These are phyloP conservation scores for Zosterops hypoxanthus DNA, from an alignment of 2,113 vertebrate genomes.

Conservation along the genomic window DNA sequence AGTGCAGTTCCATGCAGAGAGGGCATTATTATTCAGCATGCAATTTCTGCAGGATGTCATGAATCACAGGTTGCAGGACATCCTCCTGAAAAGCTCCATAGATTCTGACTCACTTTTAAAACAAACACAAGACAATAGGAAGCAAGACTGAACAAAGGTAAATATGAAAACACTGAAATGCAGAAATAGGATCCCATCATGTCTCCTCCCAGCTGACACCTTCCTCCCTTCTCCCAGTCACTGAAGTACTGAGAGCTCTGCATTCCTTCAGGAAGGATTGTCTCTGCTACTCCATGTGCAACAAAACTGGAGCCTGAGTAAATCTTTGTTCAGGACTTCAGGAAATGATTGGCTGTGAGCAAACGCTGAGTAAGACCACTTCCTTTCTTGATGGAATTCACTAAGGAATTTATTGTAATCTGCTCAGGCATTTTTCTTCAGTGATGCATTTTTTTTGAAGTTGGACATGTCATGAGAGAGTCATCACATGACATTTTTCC, in stretches of 20 bases:
- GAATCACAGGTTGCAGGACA: slow-evolving; percentile 31
- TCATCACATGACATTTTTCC: not conserved
- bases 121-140: slow-evolving; percentile 22
- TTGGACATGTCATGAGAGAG: not conserved
- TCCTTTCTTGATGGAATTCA: not conserved
- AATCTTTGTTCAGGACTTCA: not conserved
- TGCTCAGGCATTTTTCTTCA: not conserved
- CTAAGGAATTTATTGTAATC: not conserved
- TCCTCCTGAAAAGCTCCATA: slow-evolving; percentile 17
- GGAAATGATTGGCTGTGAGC: not conserved
- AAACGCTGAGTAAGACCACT: not conserved
- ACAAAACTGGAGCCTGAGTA: not conserved
- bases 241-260: not conserved
- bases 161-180: not conserved
- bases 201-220: not conserved
- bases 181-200: not conserved
- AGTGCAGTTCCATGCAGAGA: not conserved
- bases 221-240: not conserved
- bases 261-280: not conserved
- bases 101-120: slow-evolving; percentile 54
- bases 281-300: not conserved
- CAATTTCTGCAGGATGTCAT: slow-evolving; percentile 41
- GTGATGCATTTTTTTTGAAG: not conserved
- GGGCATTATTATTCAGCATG: not conserved
- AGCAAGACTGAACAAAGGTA: not conserved